Conservation (phyloP, 2,113 vertebrate species). For the Cololabis saira region DNA sequence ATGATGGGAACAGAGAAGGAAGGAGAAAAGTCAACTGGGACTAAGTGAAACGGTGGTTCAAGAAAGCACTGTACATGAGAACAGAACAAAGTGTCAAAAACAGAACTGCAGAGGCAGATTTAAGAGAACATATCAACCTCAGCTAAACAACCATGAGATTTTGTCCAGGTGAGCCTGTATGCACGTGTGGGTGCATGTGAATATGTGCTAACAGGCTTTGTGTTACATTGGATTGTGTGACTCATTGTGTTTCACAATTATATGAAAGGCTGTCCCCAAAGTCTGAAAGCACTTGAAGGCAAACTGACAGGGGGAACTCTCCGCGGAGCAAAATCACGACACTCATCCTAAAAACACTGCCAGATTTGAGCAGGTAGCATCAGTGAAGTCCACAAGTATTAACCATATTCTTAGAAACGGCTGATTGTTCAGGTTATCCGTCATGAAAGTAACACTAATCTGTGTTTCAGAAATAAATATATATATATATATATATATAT, state of each 20-base stretch:
- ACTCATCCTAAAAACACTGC: neutral
- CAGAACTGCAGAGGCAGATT: slow-evolving; percentile 63
- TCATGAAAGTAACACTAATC: too few relatives aligned
- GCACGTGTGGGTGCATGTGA: slow-evolving; percentile 8
- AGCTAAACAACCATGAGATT: slow-evolving; percentile 51
- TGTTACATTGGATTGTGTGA: slow-evolving; percentile 23
- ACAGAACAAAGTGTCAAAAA: slow-evolving; percentile 57
- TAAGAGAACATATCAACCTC: slow-evolving; percentile 63
- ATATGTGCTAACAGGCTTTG: slow-evolving; percentile 26
- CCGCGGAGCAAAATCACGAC: slow-evolving; percentile 3
- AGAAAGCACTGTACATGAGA: slow-evolving; percentile 43
- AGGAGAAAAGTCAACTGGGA: slow-evolving; percentile 32
- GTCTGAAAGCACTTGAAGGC: slow-evolving; percentile 33
- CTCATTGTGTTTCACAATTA: slow-evolving; percentile 11
- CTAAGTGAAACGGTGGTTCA: slow-evolving; percentile 46
- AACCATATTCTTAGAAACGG: too few relatives aligned
- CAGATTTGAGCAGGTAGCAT: too few relatives aligned
- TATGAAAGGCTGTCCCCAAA: slow-evolving; percentile 47
- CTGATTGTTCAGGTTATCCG: too few relatives aligned
- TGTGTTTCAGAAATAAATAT: too few relatives aligned
- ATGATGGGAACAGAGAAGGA: slow-evolving; percentile 35
- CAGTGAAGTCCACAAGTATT: too few relatives aligned
- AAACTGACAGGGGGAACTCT: slow-evolving; percentile 22
- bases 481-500: too few relatives aligned
- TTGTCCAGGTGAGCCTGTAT: slow-evolving; percentile 29